Evolutionary conservation across 2,888 invertebrate species (phyloP), one percentile per base, ranked within the genome.

Genomic region (Spisula solida): DNA sequence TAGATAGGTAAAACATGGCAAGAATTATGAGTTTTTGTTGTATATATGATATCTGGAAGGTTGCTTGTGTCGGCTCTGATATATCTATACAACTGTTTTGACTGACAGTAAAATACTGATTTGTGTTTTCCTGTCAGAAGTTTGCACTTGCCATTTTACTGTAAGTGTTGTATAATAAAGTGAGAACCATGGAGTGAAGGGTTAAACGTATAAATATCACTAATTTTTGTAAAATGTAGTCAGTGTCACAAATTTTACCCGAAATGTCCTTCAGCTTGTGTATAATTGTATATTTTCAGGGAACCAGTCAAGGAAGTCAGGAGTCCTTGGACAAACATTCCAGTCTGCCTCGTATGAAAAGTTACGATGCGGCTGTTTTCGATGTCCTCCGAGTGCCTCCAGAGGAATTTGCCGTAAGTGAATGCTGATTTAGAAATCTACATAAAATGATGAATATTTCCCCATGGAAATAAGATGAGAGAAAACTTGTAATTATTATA

Each of bases 331-430:
- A 95, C 60, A 95, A 94, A 82, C 93, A 94, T 56, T 92, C 95
- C 51, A 94, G 94, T 86, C 93, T 95, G 75, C 95, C 95, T 12
- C 95, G 95, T 29, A 95, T 95, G 94, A 96, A 96, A 90, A 95
- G 95, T 87, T 97, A 96, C 90, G 97, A 97, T 93, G 97, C 96
- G 41, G 96, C 96, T 47, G 96, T 97, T 34, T 97, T 97, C 91
- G 97, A 97, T 89, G 96, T 97, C 8, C 94, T 96, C 51, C 93
- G 95, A 86, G 97, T 97, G 6, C 94, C 96, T 20, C 96, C 97
- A 1, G 97, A 96, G 85, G 97, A 97, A 91, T 96, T 97, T 92
- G 97, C 97, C 90, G 96, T 96, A 94, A 95, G 96, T 90, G 31
- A 75, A 31, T 75, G 18, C 41, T 41, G 41, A 41, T n/a, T n/a